These are phyloP conservation scores for Onychostruthus taczanowskii DNA, from an alignment of 2,113 vertebrate species.

Conservation along the genomic window DNA sequence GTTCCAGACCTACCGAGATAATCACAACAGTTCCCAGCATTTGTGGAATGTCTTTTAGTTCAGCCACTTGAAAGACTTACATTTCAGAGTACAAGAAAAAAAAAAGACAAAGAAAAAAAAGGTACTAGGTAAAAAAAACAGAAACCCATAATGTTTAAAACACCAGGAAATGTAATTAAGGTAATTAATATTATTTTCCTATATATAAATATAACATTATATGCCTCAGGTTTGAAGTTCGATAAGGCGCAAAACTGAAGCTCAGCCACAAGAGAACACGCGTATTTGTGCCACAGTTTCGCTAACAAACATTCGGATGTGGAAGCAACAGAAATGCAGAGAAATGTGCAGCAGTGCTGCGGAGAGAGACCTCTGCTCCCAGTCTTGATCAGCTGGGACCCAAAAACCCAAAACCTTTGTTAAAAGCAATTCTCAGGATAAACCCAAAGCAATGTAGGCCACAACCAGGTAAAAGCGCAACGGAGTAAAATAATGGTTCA, in stretches of 20 bases:
- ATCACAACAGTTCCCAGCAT: rapidly evolving
- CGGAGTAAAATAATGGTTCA: rapidly evolving
- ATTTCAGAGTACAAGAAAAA: not conserved
- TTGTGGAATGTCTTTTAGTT: not conserved
- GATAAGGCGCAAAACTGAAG: not conserved
- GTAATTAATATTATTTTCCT: not conserved
- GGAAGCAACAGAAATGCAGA: not conserved
- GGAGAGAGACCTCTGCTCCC: not conserved
- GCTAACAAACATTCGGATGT: not conserved
- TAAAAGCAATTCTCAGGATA: not conserved
- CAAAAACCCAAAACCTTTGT: not conserved
- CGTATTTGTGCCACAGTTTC: rapidly evolving
- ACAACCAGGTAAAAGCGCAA: rapidly evolving
- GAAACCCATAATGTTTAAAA: not conserved
- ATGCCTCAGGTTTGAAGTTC: not conserved
- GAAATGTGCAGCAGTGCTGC: rapidly evolving
- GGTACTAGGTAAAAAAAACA: not conserved
- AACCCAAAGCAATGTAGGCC: not conserved
- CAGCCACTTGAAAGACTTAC: not conserved
- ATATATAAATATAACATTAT: not conserved
- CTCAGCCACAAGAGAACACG: not conserved
- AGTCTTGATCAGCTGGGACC: not conserved
- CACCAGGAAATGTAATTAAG: not conserved
- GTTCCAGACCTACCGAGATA: not conserved
- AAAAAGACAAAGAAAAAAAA: too few relatives aligned